phyloP scores from a whole-genome alignment of 2,113 vertebrate genomes.

The Bos taurus region ARS-UCD2.0 NC_037351.1:48190501-48191000 shows the following conservation, averaged over 20 bases:
- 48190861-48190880: neutral
- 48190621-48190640: neutral
- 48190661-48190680: neutral
- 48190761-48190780: neutral
- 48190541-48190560: neutral
- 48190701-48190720: neutral
- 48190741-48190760: neutral
- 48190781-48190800: neutral
- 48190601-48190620: neutral
- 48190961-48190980: neutral
- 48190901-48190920: neutral
- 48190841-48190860: neutral
- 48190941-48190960: neutral
- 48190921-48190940: neutral
- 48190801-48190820: neutral
- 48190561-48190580: neutral
- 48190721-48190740: neutral
- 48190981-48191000: neutral
- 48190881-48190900: neutral
- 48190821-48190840: neutral
- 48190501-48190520: neutral
- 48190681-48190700: neutral
- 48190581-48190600: neutral
- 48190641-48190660: no score
- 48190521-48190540: neutral